phyloP scores from a whole-genome alignment of 2,888 invertebrate species.

The Leucophenga maculata region DNA sequence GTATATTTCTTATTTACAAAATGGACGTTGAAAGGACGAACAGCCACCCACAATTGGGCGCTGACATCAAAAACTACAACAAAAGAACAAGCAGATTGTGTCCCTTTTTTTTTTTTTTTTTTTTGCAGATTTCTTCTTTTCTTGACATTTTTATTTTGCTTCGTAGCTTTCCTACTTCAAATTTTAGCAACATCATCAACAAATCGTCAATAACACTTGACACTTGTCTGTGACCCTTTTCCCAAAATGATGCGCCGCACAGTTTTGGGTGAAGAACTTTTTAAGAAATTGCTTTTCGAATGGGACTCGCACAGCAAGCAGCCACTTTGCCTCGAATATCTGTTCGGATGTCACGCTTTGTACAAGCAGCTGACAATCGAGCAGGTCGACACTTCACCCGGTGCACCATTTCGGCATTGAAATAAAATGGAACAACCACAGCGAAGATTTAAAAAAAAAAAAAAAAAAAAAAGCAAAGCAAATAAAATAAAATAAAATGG shows the following conservation, averaged over 20 bases:
- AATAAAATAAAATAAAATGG: background rate
- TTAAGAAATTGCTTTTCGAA: conserved; percentile 58
- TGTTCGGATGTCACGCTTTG: conserved; percentile 33
- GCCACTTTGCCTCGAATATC: background rate
- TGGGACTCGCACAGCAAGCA: background rate
- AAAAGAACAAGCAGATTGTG: conserved; percentile 12
- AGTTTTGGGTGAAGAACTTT: conserved; percentile 43
- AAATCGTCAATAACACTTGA: conserved; percentile 65
- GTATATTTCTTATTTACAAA: no score
- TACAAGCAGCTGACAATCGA: background rate
- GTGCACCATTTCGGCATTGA: conserved; percentile 26
- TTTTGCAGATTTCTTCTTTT: background rate
- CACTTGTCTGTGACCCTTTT: conserved; percentile 48
- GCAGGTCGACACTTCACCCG: conserved; percentile 13
- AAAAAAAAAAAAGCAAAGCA: no score
- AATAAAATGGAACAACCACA: conserved; percentile 36
- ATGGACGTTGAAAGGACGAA: background rate
- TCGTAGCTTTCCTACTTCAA: background rate
- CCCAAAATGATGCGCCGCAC: conserved; percentile 1
- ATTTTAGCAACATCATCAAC: conserved; percentile 61
- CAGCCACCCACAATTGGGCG: background rate
- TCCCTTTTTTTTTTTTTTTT: background rate
- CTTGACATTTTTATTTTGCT: background rate
- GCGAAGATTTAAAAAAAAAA: no score
- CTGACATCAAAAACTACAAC: background rate